Evolutionary conservation across 2,797 vertebrate genomes (phyloP), one percentile per base, ranked within the genome.

Genomic region (Melanotaenia maccullochi): DNA sequence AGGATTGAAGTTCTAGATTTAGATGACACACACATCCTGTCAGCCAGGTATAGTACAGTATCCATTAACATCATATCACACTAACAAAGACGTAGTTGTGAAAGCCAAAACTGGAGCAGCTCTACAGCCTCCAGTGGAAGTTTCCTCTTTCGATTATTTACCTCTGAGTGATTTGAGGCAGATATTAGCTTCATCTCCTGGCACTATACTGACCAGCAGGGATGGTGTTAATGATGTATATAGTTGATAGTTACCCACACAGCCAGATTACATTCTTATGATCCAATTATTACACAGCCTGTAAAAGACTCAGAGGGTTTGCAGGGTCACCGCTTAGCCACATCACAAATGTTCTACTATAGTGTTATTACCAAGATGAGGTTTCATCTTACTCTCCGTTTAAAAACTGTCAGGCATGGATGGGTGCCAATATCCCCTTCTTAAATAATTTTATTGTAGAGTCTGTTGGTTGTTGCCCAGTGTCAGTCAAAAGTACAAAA

Each of bases 241-340:
- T 74, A 63, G 69, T 62, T 89, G 72, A 75, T 89, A 82, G 91
- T 88, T 89, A 83, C 76, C 66, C 71, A 82, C 78, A 87, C 82
- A 90, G 83, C 85, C 81, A 82, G 79, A 88, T 86, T 82, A 89
- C 68, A 84, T 76, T 61, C 78, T 82, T 87, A 86, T 92, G 87
- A 90, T 92, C 85, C 86, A 87, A 85, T 90, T 89, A 85, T 89
- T 72, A 67, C 68, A 77, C 71, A 6, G 81, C 70, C 73, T 80
- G 77, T 47, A 68, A 79, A 71, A 63, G 81, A 83, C 74, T 84
- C 78, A 22, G 69, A 86, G 75, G 75, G 65, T 65, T 74, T 77
- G 82, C 58, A 74, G 83, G 73, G 79, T 85, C 85, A 81, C 60
- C 66, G 81, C 78, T 77, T 81, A 62, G 68, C 81, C 35, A 49